Evolutionary conservation across 1,140 invertebrate genomes (phyloP), one percentile per base, ranked within the genome.

Genomic region (Listronotus bonariensis): DNA sequence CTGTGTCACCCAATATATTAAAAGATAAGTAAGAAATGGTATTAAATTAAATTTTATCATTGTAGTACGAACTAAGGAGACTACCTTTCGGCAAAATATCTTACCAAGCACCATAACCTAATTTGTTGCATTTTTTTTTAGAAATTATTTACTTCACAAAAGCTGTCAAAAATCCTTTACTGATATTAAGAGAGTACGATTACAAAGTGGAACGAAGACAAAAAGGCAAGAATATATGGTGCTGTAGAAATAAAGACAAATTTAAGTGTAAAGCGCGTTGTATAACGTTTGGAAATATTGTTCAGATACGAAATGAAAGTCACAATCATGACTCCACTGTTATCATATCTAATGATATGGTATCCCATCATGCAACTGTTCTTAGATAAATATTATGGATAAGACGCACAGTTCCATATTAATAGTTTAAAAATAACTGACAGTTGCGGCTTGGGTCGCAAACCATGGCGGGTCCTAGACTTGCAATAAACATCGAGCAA

Each of bases 221-320:
- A 14, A n/a, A 26, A 2, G 41, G 45, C 12, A 66, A 54, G 20
- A 66, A 40, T 11, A 26, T 60, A n/a, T 59, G 64, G 64, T 34
- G 38, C 36, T 60, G 57, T 36, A 51, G 68, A 68, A 15, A 52
- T n/a, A 65, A 65, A 48, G 54, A 57, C 41, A 57, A 58, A 26
- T 51, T 6, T 17, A 65, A 53, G 20, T 65, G 63, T 38, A 65
- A 58, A 31, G 54, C 63, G 10, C 20, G 54, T 8, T 65, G 54
- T 42, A 12, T 42, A 15, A 56, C 54, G 0, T 65, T 20, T 38
- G 53, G 63, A 26, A 65, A 48, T 31, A 32, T 53, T 17, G 46
- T 65, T n/a, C n/a, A 53, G 15, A n/a, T 65, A 20, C 40, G 34
- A 12, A 57, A 65, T 52, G 26, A 12, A 10, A n/a, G 0, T 42